Evolutionary conservation across 2,113 vertebrate species (phyloP).

Genomic region (Pachypanchax playfairii): DNA sequence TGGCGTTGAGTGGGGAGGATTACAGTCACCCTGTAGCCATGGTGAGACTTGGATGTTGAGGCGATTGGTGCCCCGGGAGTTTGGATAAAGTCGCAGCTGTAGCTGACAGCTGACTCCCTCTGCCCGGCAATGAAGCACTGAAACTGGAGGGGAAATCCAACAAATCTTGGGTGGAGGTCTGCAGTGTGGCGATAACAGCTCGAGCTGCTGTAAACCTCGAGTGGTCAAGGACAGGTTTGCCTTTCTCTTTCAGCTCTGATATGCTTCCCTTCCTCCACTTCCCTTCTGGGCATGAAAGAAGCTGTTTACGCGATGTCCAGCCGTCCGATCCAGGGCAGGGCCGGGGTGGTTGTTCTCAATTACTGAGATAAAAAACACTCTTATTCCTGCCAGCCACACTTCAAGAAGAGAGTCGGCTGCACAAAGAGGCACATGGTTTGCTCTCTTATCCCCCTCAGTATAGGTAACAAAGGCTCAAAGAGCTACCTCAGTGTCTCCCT

Average conservation of each 20-base stretch:
- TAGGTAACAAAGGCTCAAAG: constrained; percentile 42
- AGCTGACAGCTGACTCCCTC: constrained; percentile 32
- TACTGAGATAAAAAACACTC: constrained; percentile 69
- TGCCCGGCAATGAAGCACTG: constrained; percentile 27
- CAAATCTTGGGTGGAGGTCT: constrained; percentile 60
- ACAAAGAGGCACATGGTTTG: constrained; percentile 63
- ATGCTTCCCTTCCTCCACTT: constrained; percentile 41
- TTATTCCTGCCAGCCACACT: constrained; percentile 57
- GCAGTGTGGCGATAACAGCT: constrained; percentile 57
- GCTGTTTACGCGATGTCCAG: constrained; percentile 48
- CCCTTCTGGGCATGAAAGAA: constrained; percentile 49
- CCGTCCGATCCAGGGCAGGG: constrained; percentile 58
- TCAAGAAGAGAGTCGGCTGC: constrained; percentile 27
- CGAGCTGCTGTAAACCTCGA: constrained; percentile 25
- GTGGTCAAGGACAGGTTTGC: constrained; percentile 36
- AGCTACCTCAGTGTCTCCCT: constrained; percentile 52
- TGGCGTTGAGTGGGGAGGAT: constrained; percentile 12
- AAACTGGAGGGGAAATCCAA: constrained; percentile 48
- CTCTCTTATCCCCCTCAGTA: constrained; percentile 55
- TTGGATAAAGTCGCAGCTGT: constrained; percentile 37
- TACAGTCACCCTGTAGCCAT: constrained; percentile 57
- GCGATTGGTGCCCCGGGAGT: constrained; percentile 40
- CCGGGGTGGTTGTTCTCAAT: constrained; percentile 79
- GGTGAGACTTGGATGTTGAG: constrained; percentile 41
- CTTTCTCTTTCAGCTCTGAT: constrained; percentile 33